Percentiles rank a stretch among this genome's conserved stretches.
Conservation (phyloP, 2,888 invertebrate species). For the Germaria angustata region DNA sequence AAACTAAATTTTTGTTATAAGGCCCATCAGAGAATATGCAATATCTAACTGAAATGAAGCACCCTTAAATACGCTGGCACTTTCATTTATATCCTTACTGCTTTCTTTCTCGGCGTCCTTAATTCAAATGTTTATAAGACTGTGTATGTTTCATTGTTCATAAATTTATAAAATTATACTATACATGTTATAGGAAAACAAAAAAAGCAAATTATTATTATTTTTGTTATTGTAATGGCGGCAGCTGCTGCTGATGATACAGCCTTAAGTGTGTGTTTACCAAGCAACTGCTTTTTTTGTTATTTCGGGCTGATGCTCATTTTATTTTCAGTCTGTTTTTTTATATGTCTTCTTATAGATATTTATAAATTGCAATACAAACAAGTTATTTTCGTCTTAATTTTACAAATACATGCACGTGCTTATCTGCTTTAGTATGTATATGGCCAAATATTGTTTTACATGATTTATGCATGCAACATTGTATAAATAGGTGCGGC, state of each 20-base stretch:
- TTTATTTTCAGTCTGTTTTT: slow-evolving; percentile 7
- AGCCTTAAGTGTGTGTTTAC: slow-evolving; percentile 40
- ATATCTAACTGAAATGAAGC: neutral
- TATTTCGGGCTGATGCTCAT: slow-evolving; percentile 48
- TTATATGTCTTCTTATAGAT: slow-evolving; percentile 14
- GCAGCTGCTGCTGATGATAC: slow-evolving; percentile 43
- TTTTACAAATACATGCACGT: neutral
- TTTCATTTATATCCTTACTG: neutral
- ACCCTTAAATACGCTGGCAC: too few species aligned
- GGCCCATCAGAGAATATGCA: neutral
- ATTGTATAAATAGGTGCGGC: too few species aligned
- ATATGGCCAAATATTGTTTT: too few species aligned
- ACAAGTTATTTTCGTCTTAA: slow-evolving; percentile 42
- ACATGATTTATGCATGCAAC: too few species aligned
- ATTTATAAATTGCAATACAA: slow-evolving; percentile 59
- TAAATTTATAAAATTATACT: too few species aligned
- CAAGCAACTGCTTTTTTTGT: slow-evolving; percentile 38
- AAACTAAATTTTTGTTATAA: too few species aligned
- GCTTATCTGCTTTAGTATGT: too few species aligned
- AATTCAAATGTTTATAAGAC: neutral
- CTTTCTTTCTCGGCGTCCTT: neutral
- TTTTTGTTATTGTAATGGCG: slow-evolving; percentile 12
- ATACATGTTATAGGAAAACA: too few species aligned
- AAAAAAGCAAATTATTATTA: too few species aligned
- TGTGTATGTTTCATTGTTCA: too few species aligned